phyloP scores from a whole-genome alignment of 2,113 vertebrate genomes.

The Colaptes auratus region DNA sequence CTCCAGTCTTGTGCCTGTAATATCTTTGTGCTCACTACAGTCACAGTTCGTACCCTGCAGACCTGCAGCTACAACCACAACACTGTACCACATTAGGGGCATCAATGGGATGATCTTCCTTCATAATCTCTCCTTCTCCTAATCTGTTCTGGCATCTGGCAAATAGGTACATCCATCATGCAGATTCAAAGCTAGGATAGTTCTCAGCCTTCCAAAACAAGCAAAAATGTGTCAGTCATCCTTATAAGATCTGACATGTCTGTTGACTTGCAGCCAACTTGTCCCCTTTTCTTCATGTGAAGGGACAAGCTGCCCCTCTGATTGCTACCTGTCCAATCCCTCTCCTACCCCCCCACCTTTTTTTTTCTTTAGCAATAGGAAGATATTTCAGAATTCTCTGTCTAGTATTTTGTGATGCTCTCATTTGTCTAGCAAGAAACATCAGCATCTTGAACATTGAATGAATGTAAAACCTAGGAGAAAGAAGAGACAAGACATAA shows the following conservation, averaged over 20 bases:
- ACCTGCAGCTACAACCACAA: neutral
- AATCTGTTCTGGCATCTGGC: neutral
- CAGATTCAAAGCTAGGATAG: neutral
- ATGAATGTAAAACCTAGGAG: neutral
- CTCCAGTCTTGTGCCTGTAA: neutral
- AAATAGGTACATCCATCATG: neutral
- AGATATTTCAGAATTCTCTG: neutral
- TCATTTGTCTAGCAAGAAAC: neutral
- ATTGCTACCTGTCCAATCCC: neutral
- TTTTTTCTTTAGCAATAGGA: neutral
- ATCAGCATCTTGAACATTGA: neutral
- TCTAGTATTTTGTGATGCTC: neutral
- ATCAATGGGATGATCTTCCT: neutral
- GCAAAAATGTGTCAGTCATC: neutral
- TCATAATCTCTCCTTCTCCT: neutral
- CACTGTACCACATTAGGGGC: neutral
- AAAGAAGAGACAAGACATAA: neutral
- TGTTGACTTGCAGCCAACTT: neutral
- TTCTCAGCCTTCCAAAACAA: neutral
- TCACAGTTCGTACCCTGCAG: neutral
- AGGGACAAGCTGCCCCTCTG: neutral
- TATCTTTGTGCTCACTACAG: neutral
- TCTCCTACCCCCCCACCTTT: no score
- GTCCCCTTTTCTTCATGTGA: neutral
- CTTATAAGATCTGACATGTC: neutral